Conservation (phyloP, 2,113 vertebrate species). For the Nothocercus nigrocapillus region DNA sequence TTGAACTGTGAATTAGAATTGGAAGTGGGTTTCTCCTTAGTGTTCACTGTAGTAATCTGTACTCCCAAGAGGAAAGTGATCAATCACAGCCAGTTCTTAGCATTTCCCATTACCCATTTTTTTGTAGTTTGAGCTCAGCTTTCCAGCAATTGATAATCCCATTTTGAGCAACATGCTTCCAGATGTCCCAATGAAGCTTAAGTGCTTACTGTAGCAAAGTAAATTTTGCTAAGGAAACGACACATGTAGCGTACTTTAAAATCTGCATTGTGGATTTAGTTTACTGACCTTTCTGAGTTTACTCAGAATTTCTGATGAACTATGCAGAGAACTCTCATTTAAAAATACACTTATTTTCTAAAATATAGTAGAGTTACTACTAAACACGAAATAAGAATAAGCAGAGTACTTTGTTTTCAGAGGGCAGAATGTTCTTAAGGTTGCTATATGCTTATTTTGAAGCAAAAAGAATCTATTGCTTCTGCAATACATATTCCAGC, state of each 20-base stretch:
- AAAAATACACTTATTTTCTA: background rate
- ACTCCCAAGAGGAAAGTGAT: background rate
- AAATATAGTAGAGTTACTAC: background rate
- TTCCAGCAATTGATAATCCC: conserved; percentile 30
- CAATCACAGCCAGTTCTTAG: background rate
- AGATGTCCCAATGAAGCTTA: background rate
- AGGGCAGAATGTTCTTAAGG: background rate
- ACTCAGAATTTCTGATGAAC: background rate
- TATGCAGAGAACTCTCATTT: background rate
- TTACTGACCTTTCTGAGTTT: background rate
- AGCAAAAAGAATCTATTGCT: background rate
- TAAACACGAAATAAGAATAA: background rate
- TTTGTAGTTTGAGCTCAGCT: background rate
- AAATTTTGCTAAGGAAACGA: background rate
- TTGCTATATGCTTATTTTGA: background rate
- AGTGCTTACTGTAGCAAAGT: background rate
- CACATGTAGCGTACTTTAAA: background rate
- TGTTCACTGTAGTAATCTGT: background rate
- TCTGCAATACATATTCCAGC: background rate
- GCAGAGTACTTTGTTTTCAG: background rate
- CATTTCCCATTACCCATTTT: background rate
- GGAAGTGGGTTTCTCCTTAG: background rate
- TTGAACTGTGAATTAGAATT: background rate
- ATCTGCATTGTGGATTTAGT: background rate
- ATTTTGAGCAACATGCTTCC: conserved; percentile 11